Conservation (phyloP, 2,888 invertebrate species). For the Andrena bicolor region DNA sequence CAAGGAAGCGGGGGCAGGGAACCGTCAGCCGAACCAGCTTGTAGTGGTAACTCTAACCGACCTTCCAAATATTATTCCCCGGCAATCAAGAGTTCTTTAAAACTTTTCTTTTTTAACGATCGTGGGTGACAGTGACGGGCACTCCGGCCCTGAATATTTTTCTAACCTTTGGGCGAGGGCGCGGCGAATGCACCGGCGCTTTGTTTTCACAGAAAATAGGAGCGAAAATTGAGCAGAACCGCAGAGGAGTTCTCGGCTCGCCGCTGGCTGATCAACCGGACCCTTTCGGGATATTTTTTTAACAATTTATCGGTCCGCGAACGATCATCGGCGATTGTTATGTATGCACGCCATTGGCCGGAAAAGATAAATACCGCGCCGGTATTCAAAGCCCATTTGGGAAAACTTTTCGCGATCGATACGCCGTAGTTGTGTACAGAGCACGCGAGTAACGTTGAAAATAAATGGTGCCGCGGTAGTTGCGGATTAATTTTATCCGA, state of each 20-base stretch:
- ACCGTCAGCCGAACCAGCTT: slow-evolving; percentile 46
- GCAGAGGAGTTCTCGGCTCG: slow-evolving; percentile 44
- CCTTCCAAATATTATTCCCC: slow-evolving; percentile 69
- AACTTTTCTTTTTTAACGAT: slow-evolving; percentile 35
- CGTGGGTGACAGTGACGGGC: slow-evolving; percentile 47
- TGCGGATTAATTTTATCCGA: background rate
- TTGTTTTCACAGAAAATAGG: slow-evolving; percentile 73
- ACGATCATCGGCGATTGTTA: slow-evolving; percentile 49
- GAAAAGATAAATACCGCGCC: slow-evolving; percentile 50
- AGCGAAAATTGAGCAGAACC: slow-evolving; percentile 67
- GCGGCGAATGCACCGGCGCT: slow-evolving; percentile 54
- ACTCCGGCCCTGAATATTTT: slow-evolving; percentile 67
- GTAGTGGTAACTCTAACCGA: slow-evolving; percentile 58
- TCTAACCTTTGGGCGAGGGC: slow-evolving; percentile 64
- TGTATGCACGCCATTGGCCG: slow-evolving; percentile 39
- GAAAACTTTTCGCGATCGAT: slow-evolving; percentile 13
- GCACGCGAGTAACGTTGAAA: background rate
- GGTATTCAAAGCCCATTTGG: slow-evolving; percentile 36
- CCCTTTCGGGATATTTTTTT: slow-evolving; percentile 65
- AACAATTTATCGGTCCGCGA: slow-evolving; percentile 63
- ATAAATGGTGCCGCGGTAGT: background rate
- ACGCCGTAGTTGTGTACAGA: background rate
- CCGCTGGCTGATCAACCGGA: slow-evolving; percentile 7
- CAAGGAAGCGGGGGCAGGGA: slow-evolving; percentile 30
- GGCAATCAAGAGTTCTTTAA: slow-evolving; percentile 67